These are phyloP conservation scores for Chaetodon trifasciatus DNA, from an alignment of 2,797 vertebrate species.

Conservation along the genomic window DNA sequence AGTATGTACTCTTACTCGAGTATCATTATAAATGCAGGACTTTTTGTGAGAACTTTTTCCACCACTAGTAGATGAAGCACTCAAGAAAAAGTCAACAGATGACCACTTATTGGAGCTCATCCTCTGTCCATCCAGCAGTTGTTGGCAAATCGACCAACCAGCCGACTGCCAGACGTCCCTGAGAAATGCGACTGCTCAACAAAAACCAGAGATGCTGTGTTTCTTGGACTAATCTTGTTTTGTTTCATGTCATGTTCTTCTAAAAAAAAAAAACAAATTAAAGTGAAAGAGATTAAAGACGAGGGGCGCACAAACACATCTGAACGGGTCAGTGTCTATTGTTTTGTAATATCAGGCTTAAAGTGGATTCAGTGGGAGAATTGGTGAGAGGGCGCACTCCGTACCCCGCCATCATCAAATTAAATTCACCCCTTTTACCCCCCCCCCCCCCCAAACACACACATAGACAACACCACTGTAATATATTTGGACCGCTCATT, in stretches of 20 bases:
- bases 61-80: no score
- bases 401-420: constrained; percentile 76
- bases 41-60: no score
- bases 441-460: constrained; percentile 27
- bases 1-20: background rate
- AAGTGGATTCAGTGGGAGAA: constrained; percentile 56
- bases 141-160: no score
- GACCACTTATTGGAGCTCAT: background rate
- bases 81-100: background rate
- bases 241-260: constrained; percentile 28
- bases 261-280: constrained; percentile 59
- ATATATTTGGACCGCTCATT: constrained; percentile 71
- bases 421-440: constrained; percentile 61
- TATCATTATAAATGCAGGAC: background rate
- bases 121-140: background rate
- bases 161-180: background rate
- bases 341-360: constrained; percentile 70
- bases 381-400: constrained; percentile 33
- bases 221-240: constrained; percentile 41
- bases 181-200: background rate
- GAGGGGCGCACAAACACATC: constrained; percentile 36
- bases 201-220: background rate
- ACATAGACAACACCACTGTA: constrained; percentile 31
- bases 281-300: constrained; percentile 69
- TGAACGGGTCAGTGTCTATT: constrained; percentile 73